Percentiles rank a stretch among this genome's conserved stretches.
Evolutionary conservation across 2,797 vertebrate genomes (phyloP).

Genomic region (Champsocephalus esox): DNA sequence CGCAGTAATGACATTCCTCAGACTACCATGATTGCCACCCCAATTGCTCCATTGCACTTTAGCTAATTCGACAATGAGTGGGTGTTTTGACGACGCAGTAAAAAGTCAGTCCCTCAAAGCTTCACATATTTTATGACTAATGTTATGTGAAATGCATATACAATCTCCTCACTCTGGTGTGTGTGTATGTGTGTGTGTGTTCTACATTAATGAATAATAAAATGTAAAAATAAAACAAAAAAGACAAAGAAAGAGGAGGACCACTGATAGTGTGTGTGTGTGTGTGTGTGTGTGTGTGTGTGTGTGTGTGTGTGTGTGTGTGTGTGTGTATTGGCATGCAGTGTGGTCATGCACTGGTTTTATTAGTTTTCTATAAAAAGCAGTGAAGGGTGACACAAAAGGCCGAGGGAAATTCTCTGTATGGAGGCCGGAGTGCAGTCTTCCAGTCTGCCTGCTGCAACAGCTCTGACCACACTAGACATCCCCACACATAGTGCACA

Average conservation of each 20-base stretch:
- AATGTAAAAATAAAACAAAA: slow-evolving; percentile 8
- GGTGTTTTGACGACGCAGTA: slow-evolving; percentile 60
- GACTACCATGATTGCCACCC: slow-evolving; percentile 35
- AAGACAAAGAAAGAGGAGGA: slow-evolving; percentile 10
- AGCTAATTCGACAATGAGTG: slow-evolving; percentile 66
- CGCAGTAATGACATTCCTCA: slow-evolving; percentile 48
- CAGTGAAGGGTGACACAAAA: slow-evolving; percentile 37
- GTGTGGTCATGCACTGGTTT: slow-evolving; percentile 31
- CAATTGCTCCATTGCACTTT: slow-evolving; percentile 39
- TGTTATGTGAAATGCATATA: slow-evolving; percentile 27
- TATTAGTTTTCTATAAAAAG: slow-evolving; percentile 53
- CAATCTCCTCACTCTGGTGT: slow-evolving; percentile 31
- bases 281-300: not conserved
- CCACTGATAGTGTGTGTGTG: not conserved
- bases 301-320: not conserved
- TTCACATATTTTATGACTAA: slow-evolving; percentile 56
- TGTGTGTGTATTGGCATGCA: slow-evolving; percentile 23
- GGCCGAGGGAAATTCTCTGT: slow-evolving; percentile 47
- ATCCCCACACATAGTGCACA: slow-evolving; percentile 36
- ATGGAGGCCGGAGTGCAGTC: slow-evolving; percentile 40
- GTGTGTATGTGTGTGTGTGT: slow-evolving; percentile 1
- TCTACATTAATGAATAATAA: slow-evolving; percentile 4
- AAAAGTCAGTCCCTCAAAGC: slow-evolving; percentile 48
- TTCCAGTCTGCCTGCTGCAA: slow-evolving; percentile 52
- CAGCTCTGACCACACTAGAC: slow-evolving; percentile 61